Evolutionary conservation across 1,140 invertebrate species (phyloP).

Genomic region (Drosophila santomea): DNA sequence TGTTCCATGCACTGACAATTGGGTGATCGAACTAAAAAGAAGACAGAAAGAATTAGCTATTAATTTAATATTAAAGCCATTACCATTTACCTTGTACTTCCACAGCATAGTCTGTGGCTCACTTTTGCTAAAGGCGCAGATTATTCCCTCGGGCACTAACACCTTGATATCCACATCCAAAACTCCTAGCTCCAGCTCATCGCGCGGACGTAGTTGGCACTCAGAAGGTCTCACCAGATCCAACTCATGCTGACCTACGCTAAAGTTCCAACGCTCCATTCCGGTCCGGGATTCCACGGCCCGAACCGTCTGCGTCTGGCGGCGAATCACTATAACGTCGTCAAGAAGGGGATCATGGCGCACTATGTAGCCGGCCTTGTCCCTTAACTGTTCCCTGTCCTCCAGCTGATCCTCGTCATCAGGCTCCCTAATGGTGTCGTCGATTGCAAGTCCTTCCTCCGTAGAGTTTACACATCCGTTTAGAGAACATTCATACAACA

Average conservation of each 20-base stretch:
- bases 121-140: slow-evolving; percentile 87
- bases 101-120: slow-evolving; percentile 87
- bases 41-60: background rate
- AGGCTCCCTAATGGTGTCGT: slow-evolving; percentile 44
- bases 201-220: slow-evolving; percentile 85
- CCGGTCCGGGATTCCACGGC: slow-evolving; percentile 94
- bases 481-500: slow-evolving; percentile 92
- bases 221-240: slow-evolving; percentile 86
- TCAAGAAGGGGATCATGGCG: slow-evolving; percentile 85
- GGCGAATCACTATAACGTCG: slow-evolving; percentile 91
- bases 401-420: slow-evolving; percentile 15
- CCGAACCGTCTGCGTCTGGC: slow-evolving; percentile 93
- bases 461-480: slow-evolving; percentile 89
- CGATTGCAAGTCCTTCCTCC: slow-evolving; percentile 63
- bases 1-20: slow-evolving; percentile 93
- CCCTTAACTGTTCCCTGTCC: slow-evolving; percentile 40
- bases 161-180: slow-evolving; percentile 87
- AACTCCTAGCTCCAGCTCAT: slow-evolving; percentile 77
- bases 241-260: slow-evolving; percentile 94
- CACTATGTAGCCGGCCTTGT: slow-evolving; percentile 60
- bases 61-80: background rate
- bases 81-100: slow-evolving; percentile 88
- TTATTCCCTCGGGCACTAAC: slow-evolving; percentile 90
- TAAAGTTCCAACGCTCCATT: slow-evolving; percentile 97
- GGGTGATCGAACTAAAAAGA: slow-evolving; percentile 90